A percentile compares a stretch with the other conserved stretches of the same genome.
Evolutionary conservation across 2,888 invertebrate species (phyloP).

Genomic region (Portevinia maculata): DNA sequence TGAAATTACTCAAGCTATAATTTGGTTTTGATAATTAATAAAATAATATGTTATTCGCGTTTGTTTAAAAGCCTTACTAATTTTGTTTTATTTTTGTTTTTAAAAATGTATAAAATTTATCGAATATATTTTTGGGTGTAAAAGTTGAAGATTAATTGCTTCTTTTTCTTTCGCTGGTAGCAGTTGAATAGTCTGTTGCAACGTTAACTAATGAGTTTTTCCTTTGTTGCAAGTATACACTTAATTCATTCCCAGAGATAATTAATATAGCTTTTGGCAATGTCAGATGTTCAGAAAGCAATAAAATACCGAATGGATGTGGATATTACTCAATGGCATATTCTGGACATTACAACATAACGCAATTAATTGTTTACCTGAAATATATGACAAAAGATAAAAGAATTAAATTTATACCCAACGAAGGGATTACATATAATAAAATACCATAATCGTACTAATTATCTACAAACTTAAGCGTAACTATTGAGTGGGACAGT

Average conservation of each 20-base stretch:
- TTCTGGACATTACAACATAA: too few species aligned
- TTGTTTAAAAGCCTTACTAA: background rate
- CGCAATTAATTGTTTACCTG: too few species aligned
- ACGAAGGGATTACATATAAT: too few species aligned
- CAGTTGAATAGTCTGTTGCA: background rate
- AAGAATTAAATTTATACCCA: too few species aligned
- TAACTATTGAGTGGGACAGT: too few species aligned
- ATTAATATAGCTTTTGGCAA: background rate
- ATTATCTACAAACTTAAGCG: too few species aligned
- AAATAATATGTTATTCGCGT: background rate
- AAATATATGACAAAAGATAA: too few species aligned
- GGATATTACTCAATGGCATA: too few species aligned
- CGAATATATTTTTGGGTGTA: background rate
- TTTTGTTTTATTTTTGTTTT: background rate
- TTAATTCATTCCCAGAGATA: background rate
- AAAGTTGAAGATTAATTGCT: conserved; percentile 1
- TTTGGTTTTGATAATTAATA: too few species aligned
- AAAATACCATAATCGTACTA: too few species aligned
- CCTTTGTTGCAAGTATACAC: background rate
- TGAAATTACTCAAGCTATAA: too few species aligned
- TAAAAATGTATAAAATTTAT: background rate
- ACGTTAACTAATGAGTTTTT: background rate
- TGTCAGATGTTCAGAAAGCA: too few species aligned
- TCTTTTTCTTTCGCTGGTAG: background rate
- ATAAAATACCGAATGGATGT: background rate